phyloP scores from a whole-genome alignment of 2,797 vertebrate species.

The Aulostomus chinensis region DNA sequence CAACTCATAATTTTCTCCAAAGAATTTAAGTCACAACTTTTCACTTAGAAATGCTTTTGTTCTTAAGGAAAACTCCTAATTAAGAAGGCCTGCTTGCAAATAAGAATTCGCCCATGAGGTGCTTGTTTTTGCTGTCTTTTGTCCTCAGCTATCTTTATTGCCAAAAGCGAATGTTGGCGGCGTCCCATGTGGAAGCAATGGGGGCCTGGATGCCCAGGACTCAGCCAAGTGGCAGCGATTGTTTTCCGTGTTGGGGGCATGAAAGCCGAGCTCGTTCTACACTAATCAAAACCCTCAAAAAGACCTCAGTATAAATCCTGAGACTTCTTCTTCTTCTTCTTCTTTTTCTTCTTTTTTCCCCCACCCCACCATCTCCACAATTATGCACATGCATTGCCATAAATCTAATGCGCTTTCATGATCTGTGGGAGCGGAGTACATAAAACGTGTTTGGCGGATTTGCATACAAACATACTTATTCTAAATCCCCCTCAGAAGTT shows the following conservation, averaged over 20 bases:
- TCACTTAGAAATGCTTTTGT: constrained; percentile 8
- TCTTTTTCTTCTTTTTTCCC: constrained; percentile 28
- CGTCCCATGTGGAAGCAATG: constrained; percentile 78
- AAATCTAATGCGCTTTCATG: constrained; percentile 94
- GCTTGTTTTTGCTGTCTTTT: constrained; percentile 72
- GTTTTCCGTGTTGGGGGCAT: constrained; percentile 83
- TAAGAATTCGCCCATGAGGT: constrained; percentile 68
- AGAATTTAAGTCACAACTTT: constrained; percentile 38
- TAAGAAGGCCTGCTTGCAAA: constrained; percentile 54
- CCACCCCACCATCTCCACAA: constrained; percentile 75
- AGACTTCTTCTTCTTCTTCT: constrained; percentile 67
- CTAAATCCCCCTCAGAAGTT: constrained; percentile 92
- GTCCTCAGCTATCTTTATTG: constrained; percentile 81
- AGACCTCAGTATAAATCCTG: constrained; percentile 82
- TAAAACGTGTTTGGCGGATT: constrained; percentile 89
- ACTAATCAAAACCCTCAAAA: constrained; percentile 84
- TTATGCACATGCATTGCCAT: constrained; percentile 86
- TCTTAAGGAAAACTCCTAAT: constrained; percentile 36
- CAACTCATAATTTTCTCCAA: no score
- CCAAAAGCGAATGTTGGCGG: constrained; percentile 83
- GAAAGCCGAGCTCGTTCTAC: constrained; percentile 83
- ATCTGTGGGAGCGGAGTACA: constrained; percentile 93
- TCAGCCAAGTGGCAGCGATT: constrained; percentile 84
- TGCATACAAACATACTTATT: constrained; percentile 92
- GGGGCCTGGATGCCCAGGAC: constrained; percentile 78